Base-by-base conservation (phyloP, 2,797 vertebrate genomes). In the Cynodonichthys magdalenae region DNA sequence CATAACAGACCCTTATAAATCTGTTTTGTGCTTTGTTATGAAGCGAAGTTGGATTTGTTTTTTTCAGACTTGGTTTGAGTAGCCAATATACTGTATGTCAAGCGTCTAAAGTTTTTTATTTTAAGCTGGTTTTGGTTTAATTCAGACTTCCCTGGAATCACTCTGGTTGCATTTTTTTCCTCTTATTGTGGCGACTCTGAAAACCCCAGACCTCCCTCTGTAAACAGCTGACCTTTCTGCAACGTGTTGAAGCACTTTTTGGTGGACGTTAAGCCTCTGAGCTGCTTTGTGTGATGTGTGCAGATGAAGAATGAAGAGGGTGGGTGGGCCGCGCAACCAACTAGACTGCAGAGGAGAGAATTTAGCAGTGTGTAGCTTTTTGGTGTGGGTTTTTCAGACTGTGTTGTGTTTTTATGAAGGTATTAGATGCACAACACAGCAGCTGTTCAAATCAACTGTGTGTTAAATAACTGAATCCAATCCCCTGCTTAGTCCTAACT, bases 371-470 rank as follows among this genome's bases (percentile, higher is more conserved):
- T 39, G 19, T 31, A 6, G 31, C 31, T 34, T 34, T 34, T 34
- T 34, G 24, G 31, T 34, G 31, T 10, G 9, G 31, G 36, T 50
- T 76, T 52, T 61, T 57, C 48, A 31, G 56, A 6, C 34, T 65
- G 19, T 62, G 55, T 66, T 51, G 54, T 52, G 62, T 71, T 80
- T 58, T 86, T 79, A 78, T 79, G 76, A 73, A 67, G 65, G 64
- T 71, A 79, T 80, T 36, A 67, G 70, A 71, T 65, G 69, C 77
- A 63, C 56, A 75, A 67, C 70, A 63, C 66, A 84, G 75, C 89
- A 90, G 89, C 89, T 91, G 90, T 91, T 87, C 90, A 90, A 90
- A 91, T 87, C 74, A 49, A 83, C 69, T 69, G 69, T 57, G 61
- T 84, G 82, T 85, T 90, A 82, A 90, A 87, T 78, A 87, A 84